phyloP scores from a whole-genome alignment of 2,797 vertebrate species.

The Sebastes alutus region DNA sequence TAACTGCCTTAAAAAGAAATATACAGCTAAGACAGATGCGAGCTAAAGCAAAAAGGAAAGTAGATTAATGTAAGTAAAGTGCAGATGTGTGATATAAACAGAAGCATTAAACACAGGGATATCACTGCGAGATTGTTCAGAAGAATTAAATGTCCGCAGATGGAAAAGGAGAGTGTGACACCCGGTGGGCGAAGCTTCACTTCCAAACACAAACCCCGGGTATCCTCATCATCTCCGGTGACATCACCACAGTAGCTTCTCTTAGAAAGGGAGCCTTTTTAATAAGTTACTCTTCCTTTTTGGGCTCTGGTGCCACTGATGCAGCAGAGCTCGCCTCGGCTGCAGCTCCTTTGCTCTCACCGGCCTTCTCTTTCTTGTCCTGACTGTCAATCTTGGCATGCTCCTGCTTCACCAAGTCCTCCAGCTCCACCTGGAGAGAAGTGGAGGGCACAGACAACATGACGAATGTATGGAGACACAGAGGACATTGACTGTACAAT shows the following conservation, averaged over 20 bases:
- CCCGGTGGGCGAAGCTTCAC: neutral
- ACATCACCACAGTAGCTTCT: neutral
- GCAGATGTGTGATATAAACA: conserved; percentile 40
- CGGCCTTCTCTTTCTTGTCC: conserved; percentile 50
- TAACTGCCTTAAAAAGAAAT: neutral
- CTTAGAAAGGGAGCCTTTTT: neutral
- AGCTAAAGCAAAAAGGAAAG: neutral
- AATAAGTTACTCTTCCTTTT: conserved; percentile 68
- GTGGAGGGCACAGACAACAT: neutral
- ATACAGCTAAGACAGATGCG: neutral
- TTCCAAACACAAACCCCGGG: conserved; percentile 11
- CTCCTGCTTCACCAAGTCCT: conserved; percentile 87
- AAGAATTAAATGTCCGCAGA: neutral
- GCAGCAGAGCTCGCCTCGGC: conserved; percentile 47
- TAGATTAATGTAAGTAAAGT: conserved; percentile 41
- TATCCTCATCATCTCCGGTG: neutral
- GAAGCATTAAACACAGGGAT: neutral
- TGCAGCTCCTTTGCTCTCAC: conserved; percentile 43
- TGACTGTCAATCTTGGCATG: conserved; percentile 85
- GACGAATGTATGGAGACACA: neutral
- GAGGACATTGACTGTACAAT: neutral
- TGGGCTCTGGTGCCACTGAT: conserved; percentile 45
- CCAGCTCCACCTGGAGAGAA: conserved; percentile 85
- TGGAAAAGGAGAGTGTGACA: neutral
- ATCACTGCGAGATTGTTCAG: neutral